phyloP scores from a whole-genome alignment of 2,113 vertebrate genomes.

The Chauna torquata region DNA sequence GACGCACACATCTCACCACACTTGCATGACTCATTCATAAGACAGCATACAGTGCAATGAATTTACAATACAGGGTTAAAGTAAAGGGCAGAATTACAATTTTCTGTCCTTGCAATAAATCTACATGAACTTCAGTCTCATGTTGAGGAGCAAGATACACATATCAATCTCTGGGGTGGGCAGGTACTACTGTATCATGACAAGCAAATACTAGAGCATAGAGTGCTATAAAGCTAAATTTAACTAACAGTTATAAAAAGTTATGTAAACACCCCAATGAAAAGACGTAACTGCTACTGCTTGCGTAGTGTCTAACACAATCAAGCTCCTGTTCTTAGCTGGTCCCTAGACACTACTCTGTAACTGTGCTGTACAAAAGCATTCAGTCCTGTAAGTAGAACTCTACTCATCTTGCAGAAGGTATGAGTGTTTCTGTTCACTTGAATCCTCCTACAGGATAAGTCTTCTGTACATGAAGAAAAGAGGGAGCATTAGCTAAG shows the following conservation, averaged over 20 bases:
- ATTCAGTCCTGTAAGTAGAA: not conserved
- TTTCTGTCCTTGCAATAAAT: not conserved
- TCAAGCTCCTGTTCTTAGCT: not conserved
- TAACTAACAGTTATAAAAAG: not conserved
- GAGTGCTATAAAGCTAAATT: not conserved
- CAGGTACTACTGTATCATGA: not conserved
- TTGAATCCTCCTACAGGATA: not conserved
- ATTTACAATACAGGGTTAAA: not conserved
- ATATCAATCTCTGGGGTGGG: not conserved
- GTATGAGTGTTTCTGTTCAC: not conserved
- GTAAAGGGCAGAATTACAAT: not conserved
- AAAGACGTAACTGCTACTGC: not conserved
- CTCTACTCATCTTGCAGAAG: not conserved
- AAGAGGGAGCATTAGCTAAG: not conserved
- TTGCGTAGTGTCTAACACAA: not conserved
- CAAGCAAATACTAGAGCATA: not conserved
- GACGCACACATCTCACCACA: rapidly evolving
- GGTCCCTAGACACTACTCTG: not conserved
- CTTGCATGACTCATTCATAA: rapidly evolving
- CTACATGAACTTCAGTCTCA: not conserved
- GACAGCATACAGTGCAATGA: not conserved
- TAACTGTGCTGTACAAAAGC: not conserved
- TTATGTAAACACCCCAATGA: not conserved
- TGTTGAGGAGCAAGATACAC: not conserved
- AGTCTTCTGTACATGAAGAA: not conserved